phyloP scores from a whole-genome alignment of 2,888 invertebrate species.

The Micoletzkya japonica region DNA sequence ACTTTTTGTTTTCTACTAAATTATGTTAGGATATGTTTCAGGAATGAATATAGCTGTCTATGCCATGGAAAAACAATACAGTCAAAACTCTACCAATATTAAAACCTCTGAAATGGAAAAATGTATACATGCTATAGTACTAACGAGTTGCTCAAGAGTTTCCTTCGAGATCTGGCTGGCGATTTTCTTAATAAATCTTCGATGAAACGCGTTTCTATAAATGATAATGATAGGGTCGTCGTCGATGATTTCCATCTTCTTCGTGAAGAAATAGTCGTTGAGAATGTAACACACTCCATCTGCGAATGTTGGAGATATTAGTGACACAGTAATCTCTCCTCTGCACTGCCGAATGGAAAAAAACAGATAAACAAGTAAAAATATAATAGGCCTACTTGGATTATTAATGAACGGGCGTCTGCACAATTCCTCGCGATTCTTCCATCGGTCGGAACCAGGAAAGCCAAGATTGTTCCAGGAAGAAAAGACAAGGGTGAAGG shows the following conservation, averaged over 20 bases:
- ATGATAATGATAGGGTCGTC: slow-evolving; percentile 30
- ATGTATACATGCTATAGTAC: no score
- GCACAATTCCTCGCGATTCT: neutral
- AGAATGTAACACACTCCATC: slow-evolving; percentile 26
- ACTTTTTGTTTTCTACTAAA: neutral
- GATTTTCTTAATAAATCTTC: slow-evolving; percentile 21
- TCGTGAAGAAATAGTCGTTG: slow-evolving; percentile 19
- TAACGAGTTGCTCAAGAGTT: slow-evolving; percentile 25
- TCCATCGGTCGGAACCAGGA: neutral
- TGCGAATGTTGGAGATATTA: neutral
- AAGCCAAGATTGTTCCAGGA: slow-evolving; percentile 6
- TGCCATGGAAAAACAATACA: no score
- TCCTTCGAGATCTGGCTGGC: slow-evolving; percentile 19
- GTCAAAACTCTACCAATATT: no score
- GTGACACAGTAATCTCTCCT: no score
- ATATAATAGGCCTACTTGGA: neutral
- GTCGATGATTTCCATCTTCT: slow-evolving; percentile 31
- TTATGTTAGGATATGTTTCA: no score
- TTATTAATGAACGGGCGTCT: neutral
- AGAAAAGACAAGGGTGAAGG: neutral
- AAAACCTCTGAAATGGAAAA: no score
- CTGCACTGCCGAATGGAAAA: neutral
- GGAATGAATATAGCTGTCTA: no score
- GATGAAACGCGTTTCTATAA: slow-evolving; percentile 29
- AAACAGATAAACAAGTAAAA: neutral